Percentiles rank a stretch among this genome's conserved stretches.
These are phyloP conservation scores for Tadarida brasiliensis DNA, from an alignment of 2,797 vertebrate species.

Conservation along the genomic window DNA sequence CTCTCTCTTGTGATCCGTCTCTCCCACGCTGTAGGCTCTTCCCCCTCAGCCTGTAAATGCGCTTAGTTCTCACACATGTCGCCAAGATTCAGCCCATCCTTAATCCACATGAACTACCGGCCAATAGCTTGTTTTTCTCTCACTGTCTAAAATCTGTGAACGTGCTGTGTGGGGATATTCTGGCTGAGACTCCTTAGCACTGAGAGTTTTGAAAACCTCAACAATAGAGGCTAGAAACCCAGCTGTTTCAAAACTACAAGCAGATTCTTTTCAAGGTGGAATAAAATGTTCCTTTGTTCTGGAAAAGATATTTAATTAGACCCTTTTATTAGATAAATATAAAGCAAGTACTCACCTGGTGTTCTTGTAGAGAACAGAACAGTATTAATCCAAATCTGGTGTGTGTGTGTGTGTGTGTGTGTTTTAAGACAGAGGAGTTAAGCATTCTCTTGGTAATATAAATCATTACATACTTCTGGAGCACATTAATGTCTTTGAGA, in stretches of 20 bases:
- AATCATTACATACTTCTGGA: not conserved
- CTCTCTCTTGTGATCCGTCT: not conserved
- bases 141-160: not conserved
- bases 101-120: not conserved
- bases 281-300: constrained; percentile 40
- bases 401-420: too few species aligned
- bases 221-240: not conserved
- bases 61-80: not conserved
- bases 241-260: constrained; percentile 20
- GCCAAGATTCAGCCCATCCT: not conserved
- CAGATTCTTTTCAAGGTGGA: not conserved
- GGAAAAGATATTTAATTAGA: constrained; percentile 22
- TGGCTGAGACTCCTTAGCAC: not conserved
- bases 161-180: not conserved
- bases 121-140: not conserved
- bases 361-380: not conserved
- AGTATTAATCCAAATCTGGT: not conserved
- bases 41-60: not conserved
- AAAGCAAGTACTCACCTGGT: constrained; percentile 25
- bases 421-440: constrained; percentile 14
- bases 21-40: not conserved
- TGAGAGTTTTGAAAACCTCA: not conserved
- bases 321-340: constrained; percentile 20
- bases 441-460: not conserved
- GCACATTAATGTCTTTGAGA: not conserved